Conservation (phyloP, 2,113 vertebrate species). For the Thunnus thynnus region DNA sequence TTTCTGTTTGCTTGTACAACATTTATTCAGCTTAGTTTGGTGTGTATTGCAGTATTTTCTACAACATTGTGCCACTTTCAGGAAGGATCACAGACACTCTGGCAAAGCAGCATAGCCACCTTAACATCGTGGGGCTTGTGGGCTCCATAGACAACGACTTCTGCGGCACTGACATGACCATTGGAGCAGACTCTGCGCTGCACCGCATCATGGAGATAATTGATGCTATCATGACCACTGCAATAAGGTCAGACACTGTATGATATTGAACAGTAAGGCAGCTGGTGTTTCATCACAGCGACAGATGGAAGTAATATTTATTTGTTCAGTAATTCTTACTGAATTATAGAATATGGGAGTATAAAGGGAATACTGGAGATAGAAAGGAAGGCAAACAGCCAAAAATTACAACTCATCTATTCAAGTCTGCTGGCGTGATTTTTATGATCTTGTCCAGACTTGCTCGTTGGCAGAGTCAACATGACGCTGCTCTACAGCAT, state of each 20-base stretch:
- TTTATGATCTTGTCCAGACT: slow-evolving; percentile 42
- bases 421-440: neutral
- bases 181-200: slow-evolving; percentile 93
- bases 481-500: neutral
- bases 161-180: slow-evolving; percentile 97
- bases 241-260: slow-evolving; percentile 87
- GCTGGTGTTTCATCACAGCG: neutral
- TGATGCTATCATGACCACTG: slow-evolving; percentile 94
- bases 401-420: neutral
- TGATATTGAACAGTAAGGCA: neutral
- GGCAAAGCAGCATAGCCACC: slow-evolving; percentile 83
- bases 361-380: neutral
- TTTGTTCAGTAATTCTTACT: neutral
- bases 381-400: slow-evolving; percentile 7
- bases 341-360: neutral
- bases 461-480: neutral
- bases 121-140: slow-evolving; percentile 93
- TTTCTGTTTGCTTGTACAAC: neutral
- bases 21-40: neutral
- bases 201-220: slow-evolving; percentile 96
- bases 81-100: slow-evolving; percentile 89
- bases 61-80: slow-evolving; percentile 60
- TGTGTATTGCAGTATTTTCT: neutral
- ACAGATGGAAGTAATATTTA: too few relatives aligned
- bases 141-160: slow-evolving; percentile 97